Conservation (phyloP, 2,888 invertebrate species). For the Palloptera scutellata region DNA sequence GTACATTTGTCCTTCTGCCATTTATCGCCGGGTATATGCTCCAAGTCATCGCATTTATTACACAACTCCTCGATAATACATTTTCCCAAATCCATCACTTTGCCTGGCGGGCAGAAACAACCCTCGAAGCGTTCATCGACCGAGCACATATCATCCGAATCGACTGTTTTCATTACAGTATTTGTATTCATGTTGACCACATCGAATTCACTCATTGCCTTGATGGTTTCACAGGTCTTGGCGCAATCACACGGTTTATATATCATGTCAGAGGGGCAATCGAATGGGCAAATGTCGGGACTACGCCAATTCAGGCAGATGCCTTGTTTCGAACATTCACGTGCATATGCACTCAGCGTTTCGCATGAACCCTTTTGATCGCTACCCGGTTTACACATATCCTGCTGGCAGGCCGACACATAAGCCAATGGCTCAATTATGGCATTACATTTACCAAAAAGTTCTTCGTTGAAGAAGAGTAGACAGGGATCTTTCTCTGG, state of each 20-base stretch:
- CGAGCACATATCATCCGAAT: conserved; percentile 63
- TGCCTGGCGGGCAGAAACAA: conserved; percentile 83
- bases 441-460: conserved; percentile 76
- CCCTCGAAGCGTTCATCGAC: conserved; percentile 71
- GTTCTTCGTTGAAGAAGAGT: conserved; percentile 68
- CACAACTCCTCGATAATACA: conserved; percentile 76
- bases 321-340: conserved; percentile 74
- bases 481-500: conserved; percentile 74
- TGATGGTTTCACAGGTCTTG: conserved; percentile 59
- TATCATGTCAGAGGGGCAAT: conserved; percentile 64
- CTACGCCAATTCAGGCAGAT: conserved; percentile 80
- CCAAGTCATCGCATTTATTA: conserved; percentile 77
- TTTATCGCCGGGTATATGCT: conserved; percentile 71
- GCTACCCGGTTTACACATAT: conserved; percentile 69
- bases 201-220: conserved; percentile 50
- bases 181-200: conserved; percentile 55
- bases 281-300: conserved; percentile 71
- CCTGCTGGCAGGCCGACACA: conserved; percentile 75
- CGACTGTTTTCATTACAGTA: conserved; percentile 48
- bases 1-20: conserved; percentile 78
- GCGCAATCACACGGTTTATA: conserved; percentile 61
- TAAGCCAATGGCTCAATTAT: conserved; percentile 75
- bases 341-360: conserved; percentile 75
- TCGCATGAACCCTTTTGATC: conserved; percentile 71
- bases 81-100: conserved; percentile 74